Percentiles rank a stretch among this genome's conserved stretches.
Evolutionary conservation across 2,113 vertebrate genomes (phyloP).

Genomic region (Syrmaticus mikado): DNA sequence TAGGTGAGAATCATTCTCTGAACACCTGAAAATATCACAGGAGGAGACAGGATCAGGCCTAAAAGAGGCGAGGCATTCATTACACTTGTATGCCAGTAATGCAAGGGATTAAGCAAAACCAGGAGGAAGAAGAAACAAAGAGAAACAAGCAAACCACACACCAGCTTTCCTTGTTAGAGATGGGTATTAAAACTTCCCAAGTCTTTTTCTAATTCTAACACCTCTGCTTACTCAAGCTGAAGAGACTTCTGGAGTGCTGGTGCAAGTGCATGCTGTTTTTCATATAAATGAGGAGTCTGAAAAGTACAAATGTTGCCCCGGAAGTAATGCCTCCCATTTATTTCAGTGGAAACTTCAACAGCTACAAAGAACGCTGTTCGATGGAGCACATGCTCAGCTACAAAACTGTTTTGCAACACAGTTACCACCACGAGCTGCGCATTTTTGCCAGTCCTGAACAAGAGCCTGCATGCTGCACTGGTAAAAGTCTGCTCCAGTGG

Average conservation of each 20-base stretch:
- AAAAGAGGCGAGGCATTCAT: neutral
- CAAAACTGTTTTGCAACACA: too few species aligned
- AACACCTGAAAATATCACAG: neutral
- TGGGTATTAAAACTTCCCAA: neutral
- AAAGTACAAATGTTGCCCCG: neutral
- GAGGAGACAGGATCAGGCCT: neutral
- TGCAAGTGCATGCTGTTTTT: neutral
- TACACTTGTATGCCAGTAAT: neutral
- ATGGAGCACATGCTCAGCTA: too few species aligned
- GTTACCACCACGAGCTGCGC: too few species aligned
- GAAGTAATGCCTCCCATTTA: too few species aligned
- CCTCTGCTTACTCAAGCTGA: neutral
- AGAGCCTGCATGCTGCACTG: too few species aligned
- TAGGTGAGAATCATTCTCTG: neutral
- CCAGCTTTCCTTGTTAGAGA: neutral
- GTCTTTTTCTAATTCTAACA: neutral
- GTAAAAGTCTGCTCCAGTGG: too few species aligned
- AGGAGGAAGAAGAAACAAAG: neutral
- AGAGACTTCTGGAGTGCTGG: neutral
- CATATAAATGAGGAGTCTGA: neutral
- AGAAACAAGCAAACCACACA: neutral
- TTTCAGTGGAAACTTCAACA: too few species aligned
- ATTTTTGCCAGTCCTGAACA: too few species aligned
- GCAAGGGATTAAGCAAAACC: constrained; percentile 1
- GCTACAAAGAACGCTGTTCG: too few species aligned